Percentiles rank a stretch among this genome's conserved stretches.
phyloP scores from a whole-genome alignment of 2,113 vertebrate genomes.

The Heterochromis multidens region DNA sequence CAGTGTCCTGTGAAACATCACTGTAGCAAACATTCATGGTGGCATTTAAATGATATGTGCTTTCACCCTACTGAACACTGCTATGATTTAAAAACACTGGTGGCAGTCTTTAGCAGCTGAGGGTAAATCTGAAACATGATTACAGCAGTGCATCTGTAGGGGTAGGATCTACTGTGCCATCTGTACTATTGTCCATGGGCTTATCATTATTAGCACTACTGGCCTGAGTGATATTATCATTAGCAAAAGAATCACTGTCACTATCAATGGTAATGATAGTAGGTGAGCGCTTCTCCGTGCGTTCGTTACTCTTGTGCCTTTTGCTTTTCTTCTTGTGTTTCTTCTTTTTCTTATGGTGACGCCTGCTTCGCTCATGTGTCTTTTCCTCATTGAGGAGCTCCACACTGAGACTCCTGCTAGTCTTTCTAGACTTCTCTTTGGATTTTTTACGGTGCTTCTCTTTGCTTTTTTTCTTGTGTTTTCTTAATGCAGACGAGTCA shows the following conservation, averaged over 20 bases:
- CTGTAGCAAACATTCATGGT: background rate
- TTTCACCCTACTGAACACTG: background rate
- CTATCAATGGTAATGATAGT: conserved; percentile 87
- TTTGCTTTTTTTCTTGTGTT: conserved; percentile 68
- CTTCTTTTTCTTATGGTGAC: conserved; percentile 87
- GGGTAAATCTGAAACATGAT: background rate
- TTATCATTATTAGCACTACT: background rate
- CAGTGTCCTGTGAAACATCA: background rate
- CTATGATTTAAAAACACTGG: background rate
- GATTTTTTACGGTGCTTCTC: conserved; percentile 74
- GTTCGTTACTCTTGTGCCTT: conserved; percentile 65
- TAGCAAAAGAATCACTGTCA: conserved; percentile 74
- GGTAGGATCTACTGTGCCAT: background rate
- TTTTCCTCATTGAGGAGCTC: conserved; percentile 84
- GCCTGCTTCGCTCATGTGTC: conserved; percentile 65
- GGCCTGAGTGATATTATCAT: background rate
- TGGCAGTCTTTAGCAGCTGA: background rate
- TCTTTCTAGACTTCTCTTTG: conserved; percentile 77
- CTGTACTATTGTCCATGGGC: background rate
- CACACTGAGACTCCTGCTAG: conserved; percentile 79
- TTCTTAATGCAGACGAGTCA: conserved; percentile 23
- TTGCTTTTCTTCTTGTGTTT: conserved; percentile 88
- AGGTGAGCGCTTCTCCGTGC: conserved; percentile 56
- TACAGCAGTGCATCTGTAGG: background rate
- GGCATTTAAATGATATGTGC: background rate